A percentile compares a stretch with the other conserved stretches of the same genome.
These are phyloP conservation scores for Salvelinus sp. DNA, from an alignment of 2,113 vertebrate species.

Conservation along the genomic window DNA sequence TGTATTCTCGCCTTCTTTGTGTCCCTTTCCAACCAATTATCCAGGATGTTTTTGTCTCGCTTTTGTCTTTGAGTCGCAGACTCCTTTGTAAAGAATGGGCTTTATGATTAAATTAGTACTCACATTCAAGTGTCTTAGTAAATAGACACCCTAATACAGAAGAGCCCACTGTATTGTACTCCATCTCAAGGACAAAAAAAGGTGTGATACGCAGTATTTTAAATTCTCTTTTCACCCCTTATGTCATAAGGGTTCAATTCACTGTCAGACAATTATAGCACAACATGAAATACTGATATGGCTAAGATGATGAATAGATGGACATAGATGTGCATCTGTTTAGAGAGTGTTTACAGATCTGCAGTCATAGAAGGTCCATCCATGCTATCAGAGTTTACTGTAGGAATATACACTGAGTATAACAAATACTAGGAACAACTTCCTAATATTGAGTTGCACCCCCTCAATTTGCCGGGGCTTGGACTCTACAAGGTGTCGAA, in stretches of 20 bases:
- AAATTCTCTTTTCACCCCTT: neutral
- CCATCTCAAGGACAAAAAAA: no score
- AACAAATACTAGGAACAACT: no score
- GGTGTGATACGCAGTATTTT: neutral
- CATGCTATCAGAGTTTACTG: no score
- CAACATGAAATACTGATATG: no score
- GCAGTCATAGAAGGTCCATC: no score
- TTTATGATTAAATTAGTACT: constrained; percentile 18
- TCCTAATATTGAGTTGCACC: no score
- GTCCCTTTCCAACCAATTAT: constrained; percentile 7
- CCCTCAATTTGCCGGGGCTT: no score
- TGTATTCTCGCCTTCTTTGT: neutral
- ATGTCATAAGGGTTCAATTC: neutral
- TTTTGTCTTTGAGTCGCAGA: neutral
- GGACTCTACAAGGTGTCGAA: no score
- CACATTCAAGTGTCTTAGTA: constrained; percentile 6
- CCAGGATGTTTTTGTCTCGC: constrained; percentile 1
- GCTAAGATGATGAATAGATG: no score
- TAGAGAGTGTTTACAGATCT: no score
- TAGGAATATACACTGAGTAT: no score
- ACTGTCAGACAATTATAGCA: neutral
- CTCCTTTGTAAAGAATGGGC: constrained; percentile 13
- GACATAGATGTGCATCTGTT: no score
- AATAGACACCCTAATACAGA: neutral
- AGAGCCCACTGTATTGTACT: neutral